phyloP scores from a whole-genome alignment of 2,113 vertebrate species.

The Alethe castanea region DNA sequence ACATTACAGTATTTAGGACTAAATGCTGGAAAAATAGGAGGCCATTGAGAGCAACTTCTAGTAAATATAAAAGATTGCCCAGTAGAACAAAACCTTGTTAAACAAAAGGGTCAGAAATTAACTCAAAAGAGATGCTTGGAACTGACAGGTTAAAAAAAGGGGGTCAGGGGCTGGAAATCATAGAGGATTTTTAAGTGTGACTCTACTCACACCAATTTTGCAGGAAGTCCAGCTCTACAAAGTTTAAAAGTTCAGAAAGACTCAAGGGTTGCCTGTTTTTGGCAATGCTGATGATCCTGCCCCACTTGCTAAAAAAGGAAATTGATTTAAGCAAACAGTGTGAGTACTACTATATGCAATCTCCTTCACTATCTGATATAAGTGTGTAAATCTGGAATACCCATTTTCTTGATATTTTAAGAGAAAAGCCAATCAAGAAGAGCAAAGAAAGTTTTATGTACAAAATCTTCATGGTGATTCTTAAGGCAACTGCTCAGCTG shows the following conservation, averaged over 20 bases:
- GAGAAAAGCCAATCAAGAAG: neutral
- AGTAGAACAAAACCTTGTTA: neutral
- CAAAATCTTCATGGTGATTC: neutral
- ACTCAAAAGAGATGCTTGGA: neutral
- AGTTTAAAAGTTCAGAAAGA: neutral
- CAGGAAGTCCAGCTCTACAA: neutral
- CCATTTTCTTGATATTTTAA: neutral
- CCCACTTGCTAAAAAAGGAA: neutral
- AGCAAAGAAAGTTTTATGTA: neutral
- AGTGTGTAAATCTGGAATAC: neutral
- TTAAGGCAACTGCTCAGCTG: neutral
- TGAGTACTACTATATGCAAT: neutral
- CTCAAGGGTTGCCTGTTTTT: neutral
- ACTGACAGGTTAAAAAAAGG: neutral
- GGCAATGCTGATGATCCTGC: neutral
- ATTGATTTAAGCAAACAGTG: neutral
- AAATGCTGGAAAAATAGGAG: neutral
- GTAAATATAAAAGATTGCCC: neutral
- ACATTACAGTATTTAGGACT: neutral
- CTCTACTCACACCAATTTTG: neutral
- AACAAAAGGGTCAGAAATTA: neutral
- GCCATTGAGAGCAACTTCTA: neutral
- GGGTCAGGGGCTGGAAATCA: neutral
- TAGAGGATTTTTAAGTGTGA: neutral
- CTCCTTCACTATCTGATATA: neutral